These are phyloP conservation scores for Geothlypis trichas DNA, from an alignment of 2,113 vertebrate genomes.

Conservation along the genomic window DNA sequence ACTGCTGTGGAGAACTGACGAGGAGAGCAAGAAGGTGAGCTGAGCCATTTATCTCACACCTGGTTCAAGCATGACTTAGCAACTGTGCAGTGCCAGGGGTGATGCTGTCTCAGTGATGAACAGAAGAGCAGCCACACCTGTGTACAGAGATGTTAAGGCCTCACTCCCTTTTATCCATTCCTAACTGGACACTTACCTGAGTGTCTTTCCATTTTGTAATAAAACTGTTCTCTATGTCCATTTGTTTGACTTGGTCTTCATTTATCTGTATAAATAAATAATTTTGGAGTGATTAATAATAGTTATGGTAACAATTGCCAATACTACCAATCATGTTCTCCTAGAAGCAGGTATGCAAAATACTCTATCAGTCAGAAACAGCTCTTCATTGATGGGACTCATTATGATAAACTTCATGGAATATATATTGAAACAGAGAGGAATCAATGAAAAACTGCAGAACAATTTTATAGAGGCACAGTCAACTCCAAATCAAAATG, in stretches of 20 bases:
- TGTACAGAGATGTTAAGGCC: neutral
- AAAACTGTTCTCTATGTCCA: slow-evolving; percentile 95
- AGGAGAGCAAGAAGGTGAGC: neutral
- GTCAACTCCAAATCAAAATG: neutral
- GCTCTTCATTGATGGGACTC: neutral
- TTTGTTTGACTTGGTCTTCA: slow-evolving; percentile 93
- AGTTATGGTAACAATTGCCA: neutral
- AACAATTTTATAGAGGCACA: neutral
- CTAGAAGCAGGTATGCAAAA: neutral
- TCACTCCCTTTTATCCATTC: neutral
- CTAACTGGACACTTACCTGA: slow-evolving; percentile 75
- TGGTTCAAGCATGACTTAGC: neutral
- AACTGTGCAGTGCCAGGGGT: neutral
- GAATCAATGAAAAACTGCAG: neutral
- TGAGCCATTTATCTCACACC: neutral
- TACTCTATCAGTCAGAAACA: neutral
- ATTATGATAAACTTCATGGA: neutral
- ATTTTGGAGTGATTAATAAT: neutral
- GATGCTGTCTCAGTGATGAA: neutral
- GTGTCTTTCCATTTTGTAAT: slow-evolving; percentile 95
- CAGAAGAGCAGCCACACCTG: neutral
- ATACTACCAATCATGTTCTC: neutral
- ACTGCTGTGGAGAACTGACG: neutral
- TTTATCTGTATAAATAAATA: slow-evolving; percentile 83
- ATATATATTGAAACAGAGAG: neutral